Conservation (phyloP, 2,113 vertebrate species). For the Anarhynchus alexandrinus region DNA sequence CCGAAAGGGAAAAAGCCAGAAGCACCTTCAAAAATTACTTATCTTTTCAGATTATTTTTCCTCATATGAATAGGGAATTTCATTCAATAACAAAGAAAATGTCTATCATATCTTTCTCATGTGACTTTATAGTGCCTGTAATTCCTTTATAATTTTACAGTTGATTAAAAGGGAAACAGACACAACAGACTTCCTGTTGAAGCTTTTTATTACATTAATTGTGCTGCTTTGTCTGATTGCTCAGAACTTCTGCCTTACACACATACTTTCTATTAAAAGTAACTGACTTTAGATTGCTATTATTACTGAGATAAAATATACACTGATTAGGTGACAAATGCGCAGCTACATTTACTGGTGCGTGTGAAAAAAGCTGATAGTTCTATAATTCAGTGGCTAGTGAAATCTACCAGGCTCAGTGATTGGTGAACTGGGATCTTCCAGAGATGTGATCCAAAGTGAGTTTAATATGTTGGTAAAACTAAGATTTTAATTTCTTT, state of each 20-base stretch:
- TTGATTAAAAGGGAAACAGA: slow-evolving; percentile 44
- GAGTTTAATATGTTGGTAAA: not conserved
- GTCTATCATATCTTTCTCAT: not conserved
- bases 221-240: slow-evolving; percentile 40
- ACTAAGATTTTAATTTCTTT: not conserved
- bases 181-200: slow-evolving; percentile 31
- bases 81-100: not conserved
- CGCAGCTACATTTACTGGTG: not conserved
- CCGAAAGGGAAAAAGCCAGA: not conserved
- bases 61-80: not conserved
- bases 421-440: not conserved
- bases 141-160: slow-evolving; percentile 14
- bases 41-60: not conserved
- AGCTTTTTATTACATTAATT: slow-evolving; percentile 49
- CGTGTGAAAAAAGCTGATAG: fast-evolving
- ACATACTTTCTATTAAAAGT: slow-evolving; percentile 20
- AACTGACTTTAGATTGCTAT: slow-evolving; percentile 8
- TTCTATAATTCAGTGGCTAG: not conserved
- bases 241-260: slow-evolving; percentile 25
- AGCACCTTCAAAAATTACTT: not conserved
- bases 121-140: not conserved
- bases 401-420: not conserved
- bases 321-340: slow-evolving; percentile 37
- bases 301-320: slow-evolving; percentile 61
- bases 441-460: not conserved